phyloP scores from a whole-genome alignment of 2,888 invertebrate species.

The Andrena haemorrhoa region DNA sequence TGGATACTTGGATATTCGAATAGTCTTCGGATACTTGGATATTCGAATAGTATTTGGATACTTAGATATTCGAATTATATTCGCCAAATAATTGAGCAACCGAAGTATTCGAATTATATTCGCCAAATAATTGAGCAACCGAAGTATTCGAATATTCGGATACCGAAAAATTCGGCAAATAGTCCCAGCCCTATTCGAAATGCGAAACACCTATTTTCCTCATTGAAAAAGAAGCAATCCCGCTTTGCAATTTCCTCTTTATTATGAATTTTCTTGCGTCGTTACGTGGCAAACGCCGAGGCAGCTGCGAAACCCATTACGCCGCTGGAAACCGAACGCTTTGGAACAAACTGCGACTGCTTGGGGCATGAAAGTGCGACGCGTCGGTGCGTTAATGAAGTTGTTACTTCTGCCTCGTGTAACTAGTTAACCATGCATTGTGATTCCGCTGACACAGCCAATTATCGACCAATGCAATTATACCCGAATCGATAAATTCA shows the following conservation, averaged over 20 bases:
- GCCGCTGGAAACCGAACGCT: slow-evolving; percentile 7
- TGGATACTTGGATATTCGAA: no score
- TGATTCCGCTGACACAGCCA: slow-evolving; percentile 64
- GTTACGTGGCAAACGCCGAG: not conserved
- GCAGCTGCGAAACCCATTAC: not conserved
- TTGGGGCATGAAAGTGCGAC: slow-evolving; percentile 30
- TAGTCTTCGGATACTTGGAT: no score
- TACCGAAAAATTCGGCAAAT: no score
- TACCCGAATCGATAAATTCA: slow-evolving; percentile 66
- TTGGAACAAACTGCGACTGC: not conserved
- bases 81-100: no score
- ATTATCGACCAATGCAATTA: slow-evolving; percentile 67
- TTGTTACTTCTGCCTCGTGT: slow-evolving; percentile 68
- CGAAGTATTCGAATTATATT: no score
- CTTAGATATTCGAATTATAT: no score
- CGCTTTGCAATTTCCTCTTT: not conserved
- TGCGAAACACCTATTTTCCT: no score
- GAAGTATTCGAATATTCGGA: no score
- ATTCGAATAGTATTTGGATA: no score
- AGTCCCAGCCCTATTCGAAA: no score
- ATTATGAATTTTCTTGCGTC: not conserved
- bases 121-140: no score
- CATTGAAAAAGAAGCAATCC: no score
- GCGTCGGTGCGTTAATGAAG: slow-evolving; percentile 71
- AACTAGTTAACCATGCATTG: slow-evolving; percentile 63